Evolutionary conservation across 1,140 invertebrate genomes (phyloP).

Genomic region (Condylostylus longicornis): DNA sequence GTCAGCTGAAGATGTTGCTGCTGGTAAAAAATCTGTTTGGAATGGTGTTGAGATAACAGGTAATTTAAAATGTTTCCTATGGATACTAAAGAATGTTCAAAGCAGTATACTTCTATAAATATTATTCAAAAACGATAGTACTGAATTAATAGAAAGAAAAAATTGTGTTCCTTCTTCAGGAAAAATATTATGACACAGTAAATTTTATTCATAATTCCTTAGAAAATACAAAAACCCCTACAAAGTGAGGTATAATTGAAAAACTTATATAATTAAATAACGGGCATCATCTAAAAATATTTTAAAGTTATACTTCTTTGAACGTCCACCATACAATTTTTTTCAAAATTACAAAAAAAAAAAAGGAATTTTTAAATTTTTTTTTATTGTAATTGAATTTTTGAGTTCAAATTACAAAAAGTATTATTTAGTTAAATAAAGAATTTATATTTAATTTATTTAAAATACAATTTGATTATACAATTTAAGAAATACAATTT

Average conservation of each 20-base stretch:
- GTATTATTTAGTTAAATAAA: not conserved
- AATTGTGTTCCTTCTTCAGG: no score
- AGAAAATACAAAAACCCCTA: not conserved
- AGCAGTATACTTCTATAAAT: no score
- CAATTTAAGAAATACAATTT: conserved; percentile 31
- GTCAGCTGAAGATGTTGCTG: conserved; percentile 76
- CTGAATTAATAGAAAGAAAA: no score
- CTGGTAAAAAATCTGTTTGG: conserved; percentile 84
- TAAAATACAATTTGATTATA: conserved; percentile 5
- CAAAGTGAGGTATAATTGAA: no score
- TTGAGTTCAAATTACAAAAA: no score
- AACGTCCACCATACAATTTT: no score
- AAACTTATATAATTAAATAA: no score
- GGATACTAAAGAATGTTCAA: not conserved
- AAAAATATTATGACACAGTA: not conserved
- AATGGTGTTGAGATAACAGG: conserved; percentile 58
- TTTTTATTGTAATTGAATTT: no score
- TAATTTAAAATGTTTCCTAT: conserved; percentile 14
- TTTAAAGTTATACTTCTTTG: no score
- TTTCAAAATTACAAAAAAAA: no score
- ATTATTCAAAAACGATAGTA: not conserved
- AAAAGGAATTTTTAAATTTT: no score
- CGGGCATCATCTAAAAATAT: no score
- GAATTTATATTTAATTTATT: not conserved
- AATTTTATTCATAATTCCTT: not conserved